Conservation (phyloP, 1,140 invertebrate genomes). For the Anagrus nilaparvatae region DNA sequence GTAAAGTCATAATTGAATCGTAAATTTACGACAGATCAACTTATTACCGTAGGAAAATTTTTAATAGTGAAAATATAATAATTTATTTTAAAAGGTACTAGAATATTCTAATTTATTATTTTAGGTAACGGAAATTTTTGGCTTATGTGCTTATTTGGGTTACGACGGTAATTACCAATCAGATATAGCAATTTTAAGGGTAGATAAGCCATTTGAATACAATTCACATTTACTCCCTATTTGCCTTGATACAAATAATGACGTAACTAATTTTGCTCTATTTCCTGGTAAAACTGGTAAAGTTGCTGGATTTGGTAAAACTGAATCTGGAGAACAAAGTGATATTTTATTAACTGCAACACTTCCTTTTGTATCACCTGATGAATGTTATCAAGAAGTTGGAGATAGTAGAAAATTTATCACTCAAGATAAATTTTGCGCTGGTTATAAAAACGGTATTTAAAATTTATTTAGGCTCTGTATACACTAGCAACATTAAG, state of each 20-base stretch:
- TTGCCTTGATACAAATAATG: conserved; percentile 28
- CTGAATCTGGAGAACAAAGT: conserved; percentile 23
- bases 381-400: conserved; percentile 22
- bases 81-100: no score
- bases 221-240: conserved; percentile 25
- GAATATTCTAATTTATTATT: no score
- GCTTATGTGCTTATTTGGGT: conserved; percentile 30
- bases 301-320: conserved; percentile 37
- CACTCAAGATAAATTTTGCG: conserved; percentile 36
- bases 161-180: conserved; percentile 27
- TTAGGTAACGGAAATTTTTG: conserved; percentile 33
- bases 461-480: no score
- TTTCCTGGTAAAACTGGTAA: conserved; percentile 26
- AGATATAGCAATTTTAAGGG: conserved; percentile 35
- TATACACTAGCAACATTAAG: no score
- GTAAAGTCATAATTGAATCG: no score
- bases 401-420: conserved; percentile 22
- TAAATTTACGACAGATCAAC: no score
- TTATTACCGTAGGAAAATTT: no score
- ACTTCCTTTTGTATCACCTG: conserved; percentile 27
- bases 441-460: conserved; percentile 38
- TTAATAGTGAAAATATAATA: no score
- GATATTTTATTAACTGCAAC: conserved; percentile 26
- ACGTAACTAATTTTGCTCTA: conserved; percentile 17
- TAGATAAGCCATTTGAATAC: conserved; percentile 25